phyloP scores from a whole-genome alignment of 2,888 invertebrate genomes.

The Sminthurides aquaticus region DNA sequence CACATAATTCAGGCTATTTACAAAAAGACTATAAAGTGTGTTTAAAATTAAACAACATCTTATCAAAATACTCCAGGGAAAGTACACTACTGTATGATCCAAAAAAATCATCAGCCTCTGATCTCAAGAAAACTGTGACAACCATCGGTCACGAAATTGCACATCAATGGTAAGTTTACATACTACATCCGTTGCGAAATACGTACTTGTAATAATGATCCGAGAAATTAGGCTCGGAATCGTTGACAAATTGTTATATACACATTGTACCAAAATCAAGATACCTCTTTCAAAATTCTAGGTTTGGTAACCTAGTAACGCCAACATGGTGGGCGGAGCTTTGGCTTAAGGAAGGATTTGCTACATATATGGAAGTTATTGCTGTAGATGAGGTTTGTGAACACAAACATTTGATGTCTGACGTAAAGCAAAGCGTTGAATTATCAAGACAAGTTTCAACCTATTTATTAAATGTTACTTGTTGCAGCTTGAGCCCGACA shows the following conservation, averaged over 20 bases:
- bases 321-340: constrained; percentile 33
- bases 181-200: too few species aligned
- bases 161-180: constrained; percentile 48
- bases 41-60: too few species aligned
- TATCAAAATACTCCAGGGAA: too few species aligned
- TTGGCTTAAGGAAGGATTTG: constrained; percentile 52
- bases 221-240: too few species aligned
- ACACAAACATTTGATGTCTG: not conserved
- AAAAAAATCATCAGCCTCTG: constrained; percentile 45
- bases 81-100: constrained; percentile 49
- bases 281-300: too few species aligned
- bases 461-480: not conserved
- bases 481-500: constrained; percentile 56
- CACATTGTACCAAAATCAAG: too few species aligned
- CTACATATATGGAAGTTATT: constrained; percentile 49
- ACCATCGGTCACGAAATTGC: constrained; percentile 45
- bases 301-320: constrained; percentile 41
- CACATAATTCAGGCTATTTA: too few species aligned
- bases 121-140: constrained; percentile 47
- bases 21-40: too few species aligned
- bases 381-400: constrained; percentile 46
- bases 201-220: too few species aligned
- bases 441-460: not conserved
- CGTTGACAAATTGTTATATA: too few species aligned
- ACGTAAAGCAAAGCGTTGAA: not conserved